Percentiles rank a stretch among this genome's conserved stretches.
Conservation (phyloP, 2,797 vertebrate species). For the Echiichthys vipera region DNA sequence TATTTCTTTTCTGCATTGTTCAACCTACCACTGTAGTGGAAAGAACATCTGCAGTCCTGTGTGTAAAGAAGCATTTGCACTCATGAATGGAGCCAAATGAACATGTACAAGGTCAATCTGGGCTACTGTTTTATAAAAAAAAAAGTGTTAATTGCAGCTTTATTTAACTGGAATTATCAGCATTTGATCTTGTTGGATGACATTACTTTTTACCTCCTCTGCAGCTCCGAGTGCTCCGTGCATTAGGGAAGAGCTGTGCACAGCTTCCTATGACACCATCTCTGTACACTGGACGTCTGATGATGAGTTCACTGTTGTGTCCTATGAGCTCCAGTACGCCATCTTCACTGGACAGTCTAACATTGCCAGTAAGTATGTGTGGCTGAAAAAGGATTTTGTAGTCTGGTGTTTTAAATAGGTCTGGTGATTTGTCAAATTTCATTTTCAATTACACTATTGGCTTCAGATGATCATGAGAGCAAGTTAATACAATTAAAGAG, state of each 20-base stretch:
- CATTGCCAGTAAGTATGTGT: conserved; percentile 92
- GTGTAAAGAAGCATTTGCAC: conserved; percentile 50
- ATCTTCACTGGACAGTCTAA: conserved; percentile 98
- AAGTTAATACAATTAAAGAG: no score
- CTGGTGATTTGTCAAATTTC: no score
- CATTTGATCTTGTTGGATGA: conserved; percentile 2
- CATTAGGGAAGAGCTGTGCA: conserved; percentile 97
- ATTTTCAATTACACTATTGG: no score
- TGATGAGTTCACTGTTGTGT: conserved; percentile 96
- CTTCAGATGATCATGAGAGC: no score
- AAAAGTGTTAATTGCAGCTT: conserved; percentile 10
- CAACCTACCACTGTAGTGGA: conserved; percentile 51
- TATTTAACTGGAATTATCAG: not conserved
- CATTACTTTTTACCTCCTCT: not conserved
- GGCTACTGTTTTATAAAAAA: conserved; percentile 12
- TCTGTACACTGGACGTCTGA: conserved; percentile 98
- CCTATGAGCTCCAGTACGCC: conserved; percentile 98
- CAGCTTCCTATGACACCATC: conserved; percentile 97
- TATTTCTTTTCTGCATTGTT: conserved; percentile 20
- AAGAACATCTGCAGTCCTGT: conserved; percentile 44
- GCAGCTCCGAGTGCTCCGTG: conserved; percentile 93
- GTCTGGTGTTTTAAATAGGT: no score
- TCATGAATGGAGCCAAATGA: conserved; percentile 40
- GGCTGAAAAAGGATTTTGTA: no score
- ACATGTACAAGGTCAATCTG: conserved; percentile 40